Percentiles rank a stretch among this genome's conserved stretches.
phyloP scores from a whole-genome alignment of 2,797 vertebrate genomes.

The Chromis chromis region DNA sequence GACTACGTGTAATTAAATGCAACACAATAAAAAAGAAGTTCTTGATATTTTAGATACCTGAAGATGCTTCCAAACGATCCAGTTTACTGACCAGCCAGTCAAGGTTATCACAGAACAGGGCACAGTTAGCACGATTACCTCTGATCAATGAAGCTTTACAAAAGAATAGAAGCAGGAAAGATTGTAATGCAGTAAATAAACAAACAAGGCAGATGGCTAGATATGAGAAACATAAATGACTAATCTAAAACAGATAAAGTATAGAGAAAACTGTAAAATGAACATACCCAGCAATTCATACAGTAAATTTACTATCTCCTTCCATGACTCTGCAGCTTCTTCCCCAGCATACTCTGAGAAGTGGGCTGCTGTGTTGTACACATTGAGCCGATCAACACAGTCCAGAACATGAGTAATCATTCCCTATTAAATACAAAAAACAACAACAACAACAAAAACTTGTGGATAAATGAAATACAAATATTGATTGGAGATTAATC shows the following conservation, averaged over 20 bases:
- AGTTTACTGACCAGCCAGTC: conserved; percentile 97
- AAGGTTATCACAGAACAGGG: conserved; percentile 94
- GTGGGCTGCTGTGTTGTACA: conserved; percentile 94
- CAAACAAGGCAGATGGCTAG: background rate
- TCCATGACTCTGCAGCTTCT: conserved; percentile 94
- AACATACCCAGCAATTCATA: conserved; percentile 92
- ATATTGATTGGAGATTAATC: conserved; percentile 3
- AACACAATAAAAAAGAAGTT: background rate
- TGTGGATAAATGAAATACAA: background rate
- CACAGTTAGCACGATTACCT: conserved; percentile 93
- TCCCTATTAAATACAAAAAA: conserved; percentile 82
- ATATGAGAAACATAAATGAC: background rate
- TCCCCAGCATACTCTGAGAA: conserved; percentile 94
- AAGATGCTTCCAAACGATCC: conserved; percentile 94
- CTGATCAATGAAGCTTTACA: conserved; percentile 91
- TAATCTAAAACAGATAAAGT: background rate
- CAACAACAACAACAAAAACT: conserved; percentile 2
- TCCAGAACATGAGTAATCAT: conserved; percentile 94
- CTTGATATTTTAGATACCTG: conserved; percentile 80
- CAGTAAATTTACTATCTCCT: conserved; percentile 93
- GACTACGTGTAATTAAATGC: background rate
- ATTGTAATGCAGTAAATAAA: background rate
- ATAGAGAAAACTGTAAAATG: conserved; percentile 3
- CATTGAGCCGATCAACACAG: conserved; percentile 93
- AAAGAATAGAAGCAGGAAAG: conserved; percentile 8